A percentile compares a stretch with the other conserved stretches of the same genome.
These are phyloP conservation scores for Pelobates cultripes DNA, from an alignment of 2,797 vertebrate genomes.

Conservation along the genomic window DNA sequence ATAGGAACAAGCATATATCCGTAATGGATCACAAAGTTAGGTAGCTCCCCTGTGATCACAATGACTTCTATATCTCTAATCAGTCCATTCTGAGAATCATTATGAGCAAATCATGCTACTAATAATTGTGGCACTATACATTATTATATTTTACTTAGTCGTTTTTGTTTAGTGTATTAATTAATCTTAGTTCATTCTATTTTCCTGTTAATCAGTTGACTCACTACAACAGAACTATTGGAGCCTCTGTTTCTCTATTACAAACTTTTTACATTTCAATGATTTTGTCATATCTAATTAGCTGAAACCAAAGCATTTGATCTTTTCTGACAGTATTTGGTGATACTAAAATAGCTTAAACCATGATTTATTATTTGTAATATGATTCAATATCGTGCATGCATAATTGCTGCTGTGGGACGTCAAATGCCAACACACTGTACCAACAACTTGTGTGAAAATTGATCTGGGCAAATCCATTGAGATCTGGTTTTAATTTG, in stretches of 20 bases:
- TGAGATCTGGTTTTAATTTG: background rate
- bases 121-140: too few species aligned
- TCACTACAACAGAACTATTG: conserved; percentile 10
- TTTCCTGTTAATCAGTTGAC: background rate
- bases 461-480: background rate
- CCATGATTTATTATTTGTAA: conserved; percentile 40
- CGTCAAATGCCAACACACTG: background rate
- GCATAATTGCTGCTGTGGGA: conserved; percentile 12
- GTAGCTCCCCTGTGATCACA: too few species aligned
- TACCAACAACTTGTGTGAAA: background rate
- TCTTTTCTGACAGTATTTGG: conserved; percentile 16
- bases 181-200: background rate
- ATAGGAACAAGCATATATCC: too few species aligned
- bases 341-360: background rate
- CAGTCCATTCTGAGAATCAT: too few species aligned
- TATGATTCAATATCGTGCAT: conserved; percentile 19
- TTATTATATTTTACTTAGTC: too few species aligned
- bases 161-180: background rate
- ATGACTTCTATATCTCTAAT: too few species aligned
- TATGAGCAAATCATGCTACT: too few species aligned
- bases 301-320: conserved; percentile 25
- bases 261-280: conserved; percentile 9
- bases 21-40: too few species aligned
- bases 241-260: background rate
- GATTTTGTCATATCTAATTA: conserved; percentile 31